phyloP scores from a whole-genome alignment of 2,113 vertebrate genomes.

The Psephotus haematonotus region DNA sequence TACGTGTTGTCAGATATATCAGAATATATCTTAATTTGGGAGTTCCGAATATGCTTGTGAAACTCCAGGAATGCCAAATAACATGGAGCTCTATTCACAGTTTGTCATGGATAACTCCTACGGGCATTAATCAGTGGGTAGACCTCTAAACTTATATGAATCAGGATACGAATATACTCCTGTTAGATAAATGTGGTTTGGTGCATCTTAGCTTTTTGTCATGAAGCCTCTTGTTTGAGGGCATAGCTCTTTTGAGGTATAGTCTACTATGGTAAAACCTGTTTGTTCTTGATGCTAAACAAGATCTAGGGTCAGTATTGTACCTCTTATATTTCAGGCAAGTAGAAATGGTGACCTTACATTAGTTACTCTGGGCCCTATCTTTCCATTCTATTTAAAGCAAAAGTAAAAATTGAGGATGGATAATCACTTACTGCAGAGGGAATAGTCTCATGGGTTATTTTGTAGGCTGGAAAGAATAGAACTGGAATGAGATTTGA shows the following conservation, averaged over 20 bases:
- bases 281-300: background rate
- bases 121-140: background rate
- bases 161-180: background rate
- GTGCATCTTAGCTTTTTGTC: background rate
- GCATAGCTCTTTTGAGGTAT: background rate
- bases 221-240: background rate
- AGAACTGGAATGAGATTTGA: background rate
- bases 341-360: background rate
- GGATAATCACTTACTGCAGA: background rate
- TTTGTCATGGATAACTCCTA: background rate
- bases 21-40: background rate
- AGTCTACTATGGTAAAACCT: background rate
- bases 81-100: background rate
- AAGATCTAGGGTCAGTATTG: background rate
- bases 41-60: background rate
- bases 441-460: background rate
- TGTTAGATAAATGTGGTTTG: background rate
- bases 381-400: background rate
- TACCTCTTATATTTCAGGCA: background rate
- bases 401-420: background rate
- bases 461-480: background rate
- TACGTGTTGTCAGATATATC: background rate
- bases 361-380: background rate
- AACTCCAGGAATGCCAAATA: background rate
- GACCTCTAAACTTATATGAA: background rate